Evolutionary conservation across 2,888 invertebrate genomes (phyloP).

Genomic region (Melanchra persicariae): DNA sequence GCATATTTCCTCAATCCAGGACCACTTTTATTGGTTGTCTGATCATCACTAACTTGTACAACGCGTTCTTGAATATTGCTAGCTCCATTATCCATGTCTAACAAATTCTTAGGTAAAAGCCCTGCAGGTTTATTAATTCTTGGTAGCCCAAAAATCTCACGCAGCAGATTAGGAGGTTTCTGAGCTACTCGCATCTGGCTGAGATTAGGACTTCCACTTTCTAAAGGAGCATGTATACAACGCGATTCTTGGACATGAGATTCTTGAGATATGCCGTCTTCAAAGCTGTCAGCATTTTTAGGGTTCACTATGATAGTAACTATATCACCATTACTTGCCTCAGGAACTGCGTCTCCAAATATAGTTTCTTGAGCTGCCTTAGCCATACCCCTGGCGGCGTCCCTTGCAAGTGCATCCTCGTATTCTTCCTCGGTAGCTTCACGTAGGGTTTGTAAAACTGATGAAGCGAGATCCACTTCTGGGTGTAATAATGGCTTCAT

Average conservation of each 20-base stretch:
- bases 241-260: slow-evolving; percentile 77
- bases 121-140: slow-evolving; percentile 57
- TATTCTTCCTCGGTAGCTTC: slow-evolving; percentile 86
- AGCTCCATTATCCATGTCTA: slow-evolving; percentile 78
- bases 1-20: slow-evolving; percentile 2
- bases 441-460: slow-evolving; percentile 83
- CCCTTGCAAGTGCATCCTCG: slow-evolving; percentile 82
- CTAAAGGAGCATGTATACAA: slow-evolving; percentile 71
- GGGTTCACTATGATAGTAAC: slow-evolving; percentile 80
- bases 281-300: slow-evolving; percentile 59
- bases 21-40: slow-evolving; percentile 5
- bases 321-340: slow-evolving; percentile 73
- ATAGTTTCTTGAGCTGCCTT: slow-evolving; percentile 61
- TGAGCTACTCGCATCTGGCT: slow-evolving; percentile 39
- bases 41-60: slow-evolving; percentile 32
- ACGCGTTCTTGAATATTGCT: slow-evolving; percentile 76
- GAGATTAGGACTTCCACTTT: slow-evolving; percentile 55
- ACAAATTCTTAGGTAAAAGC: slow-evolving; percentile 63
- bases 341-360: slow-evolving; percentile 68
- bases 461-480: slow-evolving; percentile 85
- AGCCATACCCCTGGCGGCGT: slow-evolving; percentile 75
- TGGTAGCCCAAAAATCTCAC: slow-evolving; percentile 68
- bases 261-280: slow-evolving; percentile 74
- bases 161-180: slow-evolving; percentile 65
- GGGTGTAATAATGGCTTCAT: slow-evolving; percentile 83